These are phyloP conservation scores for Panorpa germanica DNA, from an alignment of 2,888 invertebrate species.

Conservation along the genomic window DNA sequence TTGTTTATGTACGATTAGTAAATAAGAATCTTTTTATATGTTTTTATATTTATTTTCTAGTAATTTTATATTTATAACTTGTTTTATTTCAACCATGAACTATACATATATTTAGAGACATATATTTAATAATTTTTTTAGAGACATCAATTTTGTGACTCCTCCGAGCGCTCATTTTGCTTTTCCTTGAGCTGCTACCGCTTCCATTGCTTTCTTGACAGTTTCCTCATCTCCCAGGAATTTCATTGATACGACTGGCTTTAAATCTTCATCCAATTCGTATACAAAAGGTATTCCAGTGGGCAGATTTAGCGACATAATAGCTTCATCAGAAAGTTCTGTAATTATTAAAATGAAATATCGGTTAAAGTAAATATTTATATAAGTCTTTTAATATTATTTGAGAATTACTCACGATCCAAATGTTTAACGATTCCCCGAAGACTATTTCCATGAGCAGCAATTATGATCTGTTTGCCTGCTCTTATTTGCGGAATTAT, in stretches of 20 bases:
- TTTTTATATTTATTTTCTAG: too few relatives aligned
- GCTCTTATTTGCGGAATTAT: constrained; percentile 63
- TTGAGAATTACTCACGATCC: constrained; percentile 36
- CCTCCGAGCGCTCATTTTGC: too few relatives aligned
- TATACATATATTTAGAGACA: too few relatives aligned
- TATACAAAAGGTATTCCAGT: constrained; percentile 69
- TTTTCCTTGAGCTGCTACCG: constrained; percentile 62
- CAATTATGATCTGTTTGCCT: constrained; percentile 61
- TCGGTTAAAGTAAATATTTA: constrained; percentile 7
- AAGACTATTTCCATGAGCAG: constrained; percentile 74
- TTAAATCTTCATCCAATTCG: constrained; percentile 47
- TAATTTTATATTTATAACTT: too few relatives aligned
- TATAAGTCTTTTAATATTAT: constrained; percentile 10
- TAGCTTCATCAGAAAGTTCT: constrained; percentile 50
- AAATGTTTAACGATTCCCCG: constrained; percentile 74
- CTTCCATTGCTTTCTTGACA: constrained; percentile 54
- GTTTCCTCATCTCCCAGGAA: constrained; percentile 66
- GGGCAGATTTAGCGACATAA: constrained; percentile 57
- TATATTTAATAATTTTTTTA: too few relatives aligned
- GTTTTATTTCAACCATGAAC: too few relatives aligned
- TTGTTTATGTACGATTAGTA: too few relatives aligned
- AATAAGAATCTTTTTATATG: too few relatives aligned
- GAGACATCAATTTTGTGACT: too few relatives aligned
- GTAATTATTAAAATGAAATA: constrained; percentile 13
- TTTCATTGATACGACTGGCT: constrained; percentile 48